Percentiles rank a stretch among this genome's conserved stretches.
Evolutionary conservation across 2,888 invertebrate species (phyloP).

Genomic region (Aromia moschata): DNA sequence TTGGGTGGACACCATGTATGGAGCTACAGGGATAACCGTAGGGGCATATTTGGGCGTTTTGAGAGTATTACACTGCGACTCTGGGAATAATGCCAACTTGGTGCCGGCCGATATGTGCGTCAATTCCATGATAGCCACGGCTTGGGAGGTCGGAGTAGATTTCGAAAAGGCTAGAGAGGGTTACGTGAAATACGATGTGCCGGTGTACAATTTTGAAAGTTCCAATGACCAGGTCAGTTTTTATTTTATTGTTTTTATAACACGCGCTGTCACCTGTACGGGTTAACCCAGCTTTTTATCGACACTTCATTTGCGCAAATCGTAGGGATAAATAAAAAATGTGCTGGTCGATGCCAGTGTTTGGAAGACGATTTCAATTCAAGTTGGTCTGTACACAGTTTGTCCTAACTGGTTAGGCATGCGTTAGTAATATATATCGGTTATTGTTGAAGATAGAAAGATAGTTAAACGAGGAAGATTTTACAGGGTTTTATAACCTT

Average conservation of each 20-base stretch:
- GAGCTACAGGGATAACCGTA: slow-evolving; percentile 69
- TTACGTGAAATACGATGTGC: background rate
- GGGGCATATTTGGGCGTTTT: slow-evolving; percentile 66
- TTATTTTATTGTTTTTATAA: too few relatives aligned
- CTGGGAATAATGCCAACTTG: slow-evolving; percentile 67
- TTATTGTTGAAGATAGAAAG: too few relatives aligned
- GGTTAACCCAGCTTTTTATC: too few relatives aligned
- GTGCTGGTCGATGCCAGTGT: background rate
- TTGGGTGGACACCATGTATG: slow-evolving; percentile 82
- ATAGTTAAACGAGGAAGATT: too few relatives aligned
- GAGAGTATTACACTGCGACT: slow-evolving; percentile 66
- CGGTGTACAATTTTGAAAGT: slow-evolving; percentile 53
- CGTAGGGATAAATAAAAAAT: too few relatives aligned
- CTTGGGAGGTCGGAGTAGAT: slow-evolving; percentile 63
- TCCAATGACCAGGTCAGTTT: slow-evolving; percentile 14
- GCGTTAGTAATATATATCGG: too few relatives aligned
- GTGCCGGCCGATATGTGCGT: slow-evolving; percentile 75
- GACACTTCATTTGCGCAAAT: too few relatives aligned
- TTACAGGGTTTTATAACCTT: too few relatives aligned
- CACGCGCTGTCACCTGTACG: too few relatives aligned
- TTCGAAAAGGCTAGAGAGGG: slow-evolving; percentile 7
- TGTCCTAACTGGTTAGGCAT: too few relatives aligned
- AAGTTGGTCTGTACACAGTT: background rate
- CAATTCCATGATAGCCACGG: slow-evolving; percentile 69
- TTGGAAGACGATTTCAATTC: background rate